Base-by-base conservation (phyloP, 2,888 invertebrate species). In the Odontothrips loti region DNA sequence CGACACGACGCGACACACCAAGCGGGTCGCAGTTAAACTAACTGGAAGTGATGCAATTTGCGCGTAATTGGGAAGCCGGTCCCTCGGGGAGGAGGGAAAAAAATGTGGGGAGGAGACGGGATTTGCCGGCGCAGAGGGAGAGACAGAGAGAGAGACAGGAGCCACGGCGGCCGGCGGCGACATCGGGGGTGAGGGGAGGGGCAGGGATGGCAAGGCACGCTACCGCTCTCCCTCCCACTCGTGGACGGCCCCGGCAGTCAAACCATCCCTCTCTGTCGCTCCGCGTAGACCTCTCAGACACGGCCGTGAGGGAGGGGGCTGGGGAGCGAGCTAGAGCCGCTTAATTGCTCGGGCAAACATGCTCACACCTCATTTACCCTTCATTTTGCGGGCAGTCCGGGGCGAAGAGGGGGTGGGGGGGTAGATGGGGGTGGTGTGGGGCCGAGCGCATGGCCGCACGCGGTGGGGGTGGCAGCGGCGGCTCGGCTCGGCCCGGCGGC, bases 21-120 rank as follows among this genome's bases (percentile, higher is more conserved):
- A 75, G 27, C 68, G 68, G 80, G 48, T 48, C 34, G 51, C 80
- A 17, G 80, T 43, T 81, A 81, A 81, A 81, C 81, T 81, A 81
- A 81, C 81, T 79, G 81, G 81, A 81, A 81, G 29, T 81, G 81
- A 81, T 81, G 81, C 79, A 81, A 81, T 81, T 81, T 81, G 81
- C 79, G 27, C 75, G 79, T 81, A 81, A 81, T 81, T 81, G 47
- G 75, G 48, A 79, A 47, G 47, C 23, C 79, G 23, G 81, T 51
- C 48, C 78, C 81, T 43, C 23, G 47, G 79, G 17, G 58, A 17
- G 58, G 58, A 2, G 58, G 15, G 58, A 17, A n/a, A 15, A 51
- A 17, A 20, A 20, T 17, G 51, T 51, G 58, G n/a, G 58, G n/a
- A n/a, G n/a, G 15, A 58, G 10, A 58, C 20, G n/a, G 17, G n/a